phyloP scores from a whole-genome alignment of 2,888 invertebrate genomes.

The Nysson spinosus region DNA sequence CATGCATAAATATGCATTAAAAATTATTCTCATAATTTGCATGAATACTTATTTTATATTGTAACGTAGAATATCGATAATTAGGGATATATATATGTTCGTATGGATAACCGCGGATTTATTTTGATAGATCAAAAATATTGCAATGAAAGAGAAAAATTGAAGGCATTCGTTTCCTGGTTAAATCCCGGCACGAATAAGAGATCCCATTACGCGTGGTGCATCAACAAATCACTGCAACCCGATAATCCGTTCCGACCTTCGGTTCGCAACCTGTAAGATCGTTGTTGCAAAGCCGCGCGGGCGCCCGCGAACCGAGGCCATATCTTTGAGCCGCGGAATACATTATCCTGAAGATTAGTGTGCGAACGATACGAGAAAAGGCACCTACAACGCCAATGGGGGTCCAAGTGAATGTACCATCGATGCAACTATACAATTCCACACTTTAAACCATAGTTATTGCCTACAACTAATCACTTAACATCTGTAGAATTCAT shows the following conservation, averaged over 20 bases:
- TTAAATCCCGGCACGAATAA: conserved; percentile 54
- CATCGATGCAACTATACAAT: too few relatives aligned
- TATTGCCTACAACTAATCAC: too few relatives aligned
- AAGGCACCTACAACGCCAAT: conserved; percentile 50
- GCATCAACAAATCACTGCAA: conserved; percentile 67
- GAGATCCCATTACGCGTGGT: conserved; percentile 56
- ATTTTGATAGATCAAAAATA: too few relatives aligned
- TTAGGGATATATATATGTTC: too few relatives aligned
- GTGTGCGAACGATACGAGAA: conserved; percentile 59
- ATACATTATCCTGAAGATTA: conserved; percentile 64
- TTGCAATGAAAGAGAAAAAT: background rate
- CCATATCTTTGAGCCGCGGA: conserved; percentile 56
- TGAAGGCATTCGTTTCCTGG: conserved; percentile 39
- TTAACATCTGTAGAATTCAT: too few relatives aligned
- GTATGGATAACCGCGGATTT: too few relatives aligned
- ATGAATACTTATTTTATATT: too few relatives aligned
- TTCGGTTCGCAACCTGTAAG: conserved; percentile 55
- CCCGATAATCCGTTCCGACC: conserved; percentile 68
- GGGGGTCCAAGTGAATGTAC: conserved; percentile 47
- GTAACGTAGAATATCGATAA: too few relatives aligned
- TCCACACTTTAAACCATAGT: too few relatives aligned
- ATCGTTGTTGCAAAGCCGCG: conserved; percentile 45
- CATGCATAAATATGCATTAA: conserved; percentile 1
- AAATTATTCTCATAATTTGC: too few relatives aligned
- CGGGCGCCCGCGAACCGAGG: conserved; percentile 36